Evolutionary conservation across 2,797 vertebrate species (phyloP), one percentile per base, ranked within the genome.

Genomic region (Bradypus variegatus): DNA sequence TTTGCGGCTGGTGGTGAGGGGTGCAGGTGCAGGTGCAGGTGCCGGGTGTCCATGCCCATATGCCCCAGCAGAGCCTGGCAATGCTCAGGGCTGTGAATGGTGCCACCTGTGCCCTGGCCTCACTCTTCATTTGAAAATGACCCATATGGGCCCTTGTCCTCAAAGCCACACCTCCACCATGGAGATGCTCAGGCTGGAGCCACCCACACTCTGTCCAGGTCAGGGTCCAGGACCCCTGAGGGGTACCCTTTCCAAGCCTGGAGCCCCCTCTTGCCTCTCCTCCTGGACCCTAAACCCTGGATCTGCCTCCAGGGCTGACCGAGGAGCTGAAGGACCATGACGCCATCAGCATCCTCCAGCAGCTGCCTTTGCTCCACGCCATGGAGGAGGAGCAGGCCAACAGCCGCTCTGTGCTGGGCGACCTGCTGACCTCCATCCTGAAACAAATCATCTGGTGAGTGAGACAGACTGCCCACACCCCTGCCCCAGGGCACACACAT

Each of bases 391-490:
- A 33, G 23, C 16, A 80, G 0, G 10, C 77, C 0, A 0, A 50
- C 18, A 29, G 15, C 70, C 36, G 81, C n/a, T 79, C 79, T 11
- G 0, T 93, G 6, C 23, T 96, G 8, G 19, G 72, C 75, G 50
- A 1, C 15, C 4, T 96, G 19, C 2, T 93, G 64, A 41, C 19
- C 16, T 41, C 33, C 1, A 0, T 94, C 31, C 60, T 95, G 88
- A 89, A 31, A 8, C 6, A n/a, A 0, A 64, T 95, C 31, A 0
- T 88, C 70, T 94, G 95, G 96, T 96, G 33, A 93, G 96, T 58
- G 58, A 8, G 10, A 6, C 2, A n/a, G 25, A 7, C 55, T 1
- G 64, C 29, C 67, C 79, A 21, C 53, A 29, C 8, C 27, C 41
- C 82, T 69, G 11, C 84, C 93, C 93, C 73, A 4, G 21, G 13